Conservation (phyloP, 2,888 invertebrate genomes). For the Hypomecis atomaria region DNA sequence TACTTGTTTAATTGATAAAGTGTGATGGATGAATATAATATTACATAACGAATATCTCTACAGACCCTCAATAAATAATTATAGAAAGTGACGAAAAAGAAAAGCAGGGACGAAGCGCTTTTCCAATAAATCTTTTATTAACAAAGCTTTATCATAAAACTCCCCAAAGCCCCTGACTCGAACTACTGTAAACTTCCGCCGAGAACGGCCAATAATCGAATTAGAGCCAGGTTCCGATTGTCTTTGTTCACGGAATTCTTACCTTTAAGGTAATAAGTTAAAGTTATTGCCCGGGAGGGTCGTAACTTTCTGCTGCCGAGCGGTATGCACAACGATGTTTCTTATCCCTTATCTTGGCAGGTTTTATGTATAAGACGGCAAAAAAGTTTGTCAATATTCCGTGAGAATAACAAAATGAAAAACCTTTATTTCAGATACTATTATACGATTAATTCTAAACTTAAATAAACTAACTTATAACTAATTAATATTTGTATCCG, state of each 20-base stretch:
- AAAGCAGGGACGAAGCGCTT: background rate
- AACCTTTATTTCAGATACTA: too few relatives aligned
- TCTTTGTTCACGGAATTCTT: conserved; percentile 38
- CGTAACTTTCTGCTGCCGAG: conserved; percentile 50
- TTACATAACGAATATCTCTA: too few relatives aligned
- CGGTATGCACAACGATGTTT: conserved; percentile 53
- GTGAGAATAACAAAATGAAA: too few relatives aligned
- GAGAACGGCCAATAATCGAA: conserved; percentile 29
- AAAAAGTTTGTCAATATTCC: too few relatives aligned
- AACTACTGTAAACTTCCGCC: conserved; percentile 7
- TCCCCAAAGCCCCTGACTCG: background rate
- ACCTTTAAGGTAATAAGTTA: conserved; percentile 52
- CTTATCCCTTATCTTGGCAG: conserved; percentile 52
- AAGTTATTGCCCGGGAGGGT: conserved; percentile 49
- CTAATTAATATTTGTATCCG: too few relatives aligned
- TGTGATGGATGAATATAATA: too few relatives aligned
- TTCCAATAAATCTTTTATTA: conserved; percentile 12
- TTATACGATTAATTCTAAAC: too few relatives aligned
- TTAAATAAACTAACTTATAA: too few relatives aligned
- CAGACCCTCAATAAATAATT: too few relatives aligned
- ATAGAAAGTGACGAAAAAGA: background rate
- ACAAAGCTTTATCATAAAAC: conserved; percentile 14
- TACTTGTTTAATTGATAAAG: too few relatives aligned
- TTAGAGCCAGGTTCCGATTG: conserved; percentile 26
- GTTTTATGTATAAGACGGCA: conserved; percentile 35